phyloP scores from a whole-genome alignment of 2,888 invertebrate genomes.

The Eristalis intricaria region DNA sequence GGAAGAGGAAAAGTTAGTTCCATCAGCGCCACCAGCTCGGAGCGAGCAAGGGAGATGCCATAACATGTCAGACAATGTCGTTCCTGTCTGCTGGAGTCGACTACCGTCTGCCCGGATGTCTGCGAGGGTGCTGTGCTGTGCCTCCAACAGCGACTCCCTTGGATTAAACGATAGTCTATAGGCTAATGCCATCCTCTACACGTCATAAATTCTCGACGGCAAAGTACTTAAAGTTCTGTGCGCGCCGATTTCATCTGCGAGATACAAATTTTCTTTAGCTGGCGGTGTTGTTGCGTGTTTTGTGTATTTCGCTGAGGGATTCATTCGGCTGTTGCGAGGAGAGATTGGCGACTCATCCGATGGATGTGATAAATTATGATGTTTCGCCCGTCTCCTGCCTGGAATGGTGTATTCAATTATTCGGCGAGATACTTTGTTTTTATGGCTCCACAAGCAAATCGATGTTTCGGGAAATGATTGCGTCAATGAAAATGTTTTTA shows the following conservation, averaged over 20 bases:
- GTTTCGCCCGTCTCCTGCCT: background rate
- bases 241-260: slow-evolving; percentile 42
- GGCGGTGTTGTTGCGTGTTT: slow-evolving; percentile 2
- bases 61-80: slow-evolving; percentile 48
- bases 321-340: slow-evolving; percentile 42
- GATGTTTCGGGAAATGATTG: slow-evolving; percentile 43
- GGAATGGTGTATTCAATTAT: slow-evolving; percentile 33
- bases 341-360: slow-evolving; percentile 42
- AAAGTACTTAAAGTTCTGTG: slow-evolving; percentile 40
- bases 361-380: slow-evolving; percentile 43
- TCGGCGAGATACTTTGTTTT: slow-evolving; percentile 21
- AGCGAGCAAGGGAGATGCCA: background rate
- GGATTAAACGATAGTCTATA: slow-evolving; percentile 65
- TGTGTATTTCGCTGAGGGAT: slow-evolving; percentile 30
- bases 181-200: slow-evolving; percentile 62
- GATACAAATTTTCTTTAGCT: slow-evolving; percentile 31
- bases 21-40: background rate
- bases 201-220: slow-evolving; percentile 63
- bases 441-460: slow-evolving; percentile 26
- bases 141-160: slow-evolving; percentile 17
- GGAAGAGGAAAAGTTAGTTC: slow-evolving; percentile 50
- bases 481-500: slow-evolving; percentile 36
- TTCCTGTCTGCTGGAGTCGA: slow-evolving; percentile 56
- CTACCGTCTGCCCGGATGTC: slow-evolving; percentile 58
- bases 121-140: slow-evolving; percentile 18